A percentile compares a stretch with the other conserved stretches of the same genome.
Evolutionary conservation across 1,140 invertebrate species (phyloP).

Genomic region (Zaprionus gabonicus): DNA sequence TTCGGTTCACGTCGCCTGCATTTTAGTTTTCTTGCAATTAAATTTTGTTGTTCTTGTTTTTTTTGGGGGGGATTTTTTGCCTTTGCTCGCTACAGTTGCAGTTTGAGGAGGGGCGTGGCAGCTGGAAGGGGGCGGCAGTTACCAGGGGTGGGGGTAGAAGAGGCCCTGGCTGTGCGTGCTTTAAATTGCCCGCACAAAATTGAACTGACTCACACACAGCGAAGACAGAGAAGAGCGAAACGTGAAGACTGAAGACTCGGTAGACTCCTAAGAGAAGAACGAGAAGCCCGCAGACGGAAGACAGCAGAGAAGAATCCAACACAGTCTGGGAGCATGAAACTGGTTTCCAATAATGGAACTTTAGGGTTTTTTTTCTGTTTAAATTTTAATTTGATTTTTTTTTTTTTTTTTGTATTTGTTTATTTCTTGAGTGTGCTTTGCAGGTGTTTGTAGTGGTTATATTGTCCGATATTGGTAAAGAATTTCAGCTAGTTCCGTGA

Average conservation of each 20-base stretch:
- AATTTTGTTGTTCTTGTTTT: conserved; percentile 1
- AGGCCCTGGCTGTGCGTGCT: conserved; percentile 4
- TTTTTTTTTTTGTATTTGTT: background rate
- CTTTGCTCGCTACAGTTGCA: background rate
- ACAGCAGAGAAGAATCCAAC: background rate
- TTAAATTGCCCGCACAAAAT: conserved; percentile 14
- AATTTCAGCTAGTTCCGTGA: conserved; percentile 20
- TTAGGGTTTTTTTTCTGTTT: conserved; percentile 18
- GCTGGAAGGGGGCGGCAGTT: background rate
- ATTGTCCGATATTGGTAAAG: background rate
- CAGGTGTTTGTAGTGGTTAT: background rate
- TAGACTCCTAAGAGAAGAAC: background rate
- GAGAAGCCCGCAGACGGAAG: background rate
- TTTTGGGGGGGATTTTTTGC: conserved; percentile 2
- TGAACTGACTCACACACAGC: conserved; percentile 9
- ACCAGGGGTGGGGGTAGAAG: background rate
- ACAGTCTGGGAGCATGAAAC: background rate
- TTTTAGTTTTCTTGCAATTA: conserved; percentile 9
- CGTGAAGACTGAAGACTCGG: background rate
- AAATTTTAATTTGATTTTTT: background rate
- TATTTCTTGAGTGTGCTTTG: background rate
- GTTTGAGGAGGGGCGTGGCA: background rate
- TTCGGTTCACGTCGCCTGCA: conserved; percentile 6
- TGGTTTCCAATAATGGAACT: conserved; percentile 25
- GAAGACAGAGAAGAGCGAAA: background rate